These are phyloP conservation scores for Paraplagusia blochii DNA, from an alignment of 2,113 vertebrate species.

Conservation along the genomic window DNA sequence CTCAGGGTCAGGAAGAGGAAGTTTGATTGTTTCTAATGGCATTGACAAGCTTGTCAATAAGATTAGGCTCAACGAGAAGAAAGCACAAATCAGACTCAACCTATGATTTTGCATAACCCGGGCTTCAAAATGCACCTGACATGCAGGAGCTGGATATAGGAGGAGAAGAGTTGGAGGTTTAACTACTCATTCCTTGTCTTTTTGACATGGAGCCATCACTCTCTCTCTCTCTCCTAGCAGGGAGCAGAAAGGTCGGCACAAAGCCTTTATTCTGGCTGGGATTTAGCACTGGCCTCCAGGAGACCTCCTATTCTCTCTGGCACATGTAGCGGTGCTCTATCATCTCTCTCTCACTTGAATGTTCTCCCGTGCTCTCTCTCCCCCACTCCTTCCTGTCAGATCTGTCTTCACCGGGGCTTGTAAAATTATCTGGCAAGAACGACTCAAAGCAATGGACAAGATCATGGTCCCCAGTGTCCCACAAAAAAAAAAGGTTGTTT, in stretches of 20 bases:
- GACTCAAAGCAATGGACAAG: slow-evolving; percentile 48
- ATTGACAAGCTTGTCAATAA: slow-evolving; percentile 33
- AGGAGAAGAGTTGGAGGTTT: slow-evolving; percentile 32
- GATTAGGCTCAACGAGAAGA: slow-evolving; percentile 39
- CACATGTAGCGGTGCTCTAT: slow-evolving; percentile 43
- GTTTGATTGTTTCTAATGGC: slow-evolving; percentile 53
- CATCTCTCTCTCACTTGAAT: slow-evolving; percentile 34
- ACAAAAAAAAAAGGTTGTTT: slow-evolving; percentile 55
- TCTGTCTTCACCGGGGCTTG: slow-evolving; percentile 58
- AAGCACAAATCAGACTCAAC: slow-evolving; percentile 13
- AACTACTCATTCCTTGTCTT: slow-evolving; percentile 35
- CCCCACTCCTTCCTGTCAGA: slow-evolving; percentile 52
- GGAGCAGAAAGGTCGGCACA: slow-evolving; percentile 46
- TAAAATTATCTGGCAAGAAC: slow-evolving; percentile 66
- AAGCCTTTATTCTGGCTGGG: slow-evolving; percentile 46
- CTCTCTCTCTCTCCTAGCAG: slow-evolving; percentile 32
- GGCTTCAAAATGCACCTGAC: slow-evolving; percentile 48
- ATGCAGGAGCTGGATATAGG: slow-evolving; percentile 26
- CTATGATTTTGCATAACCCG: slow-evolving; percentile 25
- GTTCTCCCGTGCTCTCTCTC: slow-evolving; percentile 23
- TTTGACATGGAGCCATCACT: slow-evolving; percentile 51
- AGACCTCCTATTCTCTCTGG: slow-evolving; percentile 62
- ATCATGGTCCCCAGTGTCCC: slow-evolving; percentile 43
- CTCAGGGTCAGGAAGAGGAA: slow-evolving; percentile 23
- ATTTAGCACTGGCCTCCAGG: slow-evolving; percentile 50